phyloP scores from a whole-genome alignment of 2,888 invertebrate species.

The Lysandra coridon region DNA sequence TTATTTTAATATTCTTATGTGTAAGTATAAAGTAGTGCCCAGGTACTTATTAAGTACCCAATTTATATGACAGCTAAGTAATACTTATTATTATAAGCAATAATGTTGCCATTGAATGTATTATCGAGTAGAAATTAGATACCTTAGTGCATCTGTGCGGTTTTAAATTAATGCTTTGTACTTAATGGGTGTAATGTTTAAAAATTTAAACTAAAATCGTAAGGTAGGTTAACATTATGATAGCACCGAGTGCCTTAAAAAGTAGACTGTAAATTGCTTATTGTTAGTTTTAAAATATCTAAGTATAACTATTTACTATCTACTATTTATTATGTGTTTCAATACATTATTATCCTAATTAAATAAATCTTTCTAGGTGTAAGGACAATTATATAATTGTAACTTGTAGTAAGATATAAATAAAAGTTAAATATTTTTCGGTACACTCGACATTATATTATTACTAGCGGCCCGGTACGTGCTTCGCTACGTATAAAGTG shows the following conservation, averaged over 20 bases:
- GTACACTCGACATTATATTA: neutral
- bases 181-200: neutral
- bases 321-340: too few relatives aligned
- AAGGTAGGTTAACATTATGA: slow-evolving; percentile 35
- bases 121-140: slow-evolving; percentile 22
- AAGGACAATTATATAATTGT: neutral
- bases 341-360: too few relatives aligned
- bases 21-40: too few relatives aligned
- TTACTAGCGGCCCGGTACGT: too few relatives aligned
- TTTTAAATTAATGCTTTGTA: neutral
- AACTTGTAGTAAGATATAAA: neutral
- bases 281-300: slow-evolving; percentile 17
- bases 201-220: neutral
- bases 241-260: slow-evolving; percentile 76
- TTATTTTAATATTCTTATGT: too few relatives aligned
- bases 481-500: too few relatives aligned
- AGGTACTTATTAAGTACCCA: neutral
- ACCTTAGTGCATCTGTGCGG: neutral
- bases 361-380: neutral
- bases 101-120: slow-evolving; percentile 22
- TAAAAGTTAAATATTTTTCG: neutral
- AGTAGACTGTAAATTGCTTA: slow-evolving; percentile 64
- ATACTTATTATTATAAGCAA: slow-evolving; percentile 9
- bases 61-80: neutral
- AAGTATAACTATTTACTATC: neutral